These are phyloP conservation scores for Lasiurus borealis DNA, from an alignment of 2,113 vertebrate species.

Conservation along the genomic window DNA sequence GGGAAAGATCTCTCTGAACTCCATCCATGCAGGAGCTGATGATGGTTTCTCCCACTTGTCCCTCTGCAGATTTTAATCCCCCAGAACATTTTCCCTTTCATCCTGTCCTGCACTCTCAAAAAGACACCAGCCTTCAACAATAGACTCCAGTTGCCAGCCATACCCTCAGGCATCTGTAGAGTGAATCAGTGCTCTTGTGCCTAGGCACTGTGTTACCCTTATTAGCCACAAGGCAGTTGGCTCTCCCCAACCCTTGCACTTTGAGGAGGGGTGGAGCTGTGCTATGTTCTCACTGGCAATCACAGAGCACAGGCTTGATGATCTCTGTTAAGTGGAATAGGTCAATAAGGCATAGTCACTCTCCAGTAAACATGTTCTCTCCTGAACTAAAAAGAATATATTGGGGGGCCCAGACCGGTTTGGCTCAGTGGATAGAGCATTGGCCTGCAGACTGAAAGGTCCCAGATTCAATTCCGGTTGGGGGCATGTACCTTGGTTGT, in stretches of 20 bases:
- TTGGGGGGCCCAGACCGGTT: too few species aligned
- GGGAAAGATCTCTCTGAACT: neutral
- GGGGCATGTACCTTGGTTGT: too few species aligned
- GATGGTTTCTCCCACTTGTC: neutral
- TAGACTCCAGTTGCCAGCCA: neutral
- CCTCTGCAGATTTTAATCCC: neutral
- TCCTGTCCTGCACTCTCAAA: neutral
- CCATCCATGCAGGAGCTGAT: too few species aligned
- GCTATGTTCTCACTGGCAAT: neutral
- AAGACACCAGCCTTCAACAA: neutral
- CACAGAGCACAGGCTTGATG: neutral
- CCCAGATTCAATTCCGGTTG: too few species aligned
- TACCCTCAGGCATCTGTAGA: neutral
- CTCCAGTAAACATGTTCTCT: neutral
- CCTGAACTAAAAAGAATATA: neutral
- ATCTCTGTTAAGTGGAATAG: neutral
- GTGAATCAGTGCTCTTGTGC: neutral
- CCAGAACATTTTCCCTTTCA: neutral
- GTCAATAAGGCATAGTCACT: neutral
- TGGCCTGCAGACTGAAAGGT: too few species aligned
- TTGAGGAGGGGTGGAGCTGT: neutral
- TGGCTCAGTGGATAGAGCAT: too few species aligned
- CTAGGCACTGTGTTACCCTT: neutral
- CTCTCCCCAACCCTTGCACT: neutral
- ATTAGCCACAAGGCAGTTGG: neutral